phyloP scores from a whole-genome alignment of 2,797 vertebrate genomes.

The Zonotrichia albicollis region DNA sequence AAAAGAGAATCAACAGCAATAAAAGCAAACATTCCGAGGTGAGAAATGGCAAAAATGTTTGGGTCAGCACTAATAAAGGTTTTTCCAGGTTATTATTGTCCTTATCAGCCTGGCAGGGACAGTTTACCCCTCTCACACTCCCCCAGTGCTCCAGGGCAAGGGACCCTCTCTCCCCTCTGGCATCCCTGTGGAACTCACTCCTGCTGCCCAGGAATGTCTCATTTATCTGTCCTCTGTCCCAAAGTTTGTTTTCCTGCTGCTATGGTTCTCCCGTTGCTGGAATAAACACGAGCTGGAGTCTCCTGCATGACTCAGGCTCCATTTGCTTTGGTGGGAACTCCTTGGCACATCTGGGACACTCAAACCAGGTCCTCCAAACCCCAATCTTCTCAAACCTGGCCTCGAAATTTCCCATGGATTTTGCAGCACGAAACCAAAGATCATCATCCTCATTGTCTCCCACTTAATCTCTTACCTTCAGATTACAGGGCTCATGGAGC shows the following conservation, averaged over 20 bases:
- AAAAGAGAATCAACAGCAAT: not conserved
- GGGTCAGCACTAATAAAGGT: not conserved
- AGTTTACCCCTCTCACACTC: not conserved
- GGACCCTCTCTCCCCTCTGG: not conserved
- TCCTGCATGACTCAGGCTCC: not conserved
- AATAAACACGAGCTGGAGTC: not conserved
- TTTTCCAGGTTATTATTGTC: not conserved
- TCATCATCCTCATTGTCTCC: rapidly evolving
- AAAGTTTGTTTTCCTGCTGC: not conserved
- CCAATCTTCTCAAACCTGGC: not conserved
- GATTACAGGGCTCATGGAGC: rapidly evolving
- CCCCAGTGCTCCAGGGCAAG: not conserved
- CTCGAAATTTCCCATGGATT: not conserved
- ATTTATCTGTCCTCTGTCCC: not conserved
- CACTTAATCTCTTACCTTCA: not conserved
- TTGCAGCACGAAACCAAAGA: not conserved
- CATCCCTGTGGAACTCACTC: not conserved
- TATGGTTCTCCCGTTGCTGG: not conserved
- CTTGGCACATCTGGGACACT: not conserved
- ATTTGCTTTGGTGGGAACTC: not conserved
- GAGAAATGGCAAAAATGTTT: not conserved
- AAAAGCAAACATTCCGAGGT: not conserved
- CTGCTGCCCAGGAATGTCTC: rapidly evolving
- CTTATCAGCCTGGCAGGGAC: not conserved
- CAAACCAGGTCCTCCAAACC: not conserved